Conservation (phyloP, 2,113 vertebrate genomes). For the Poeciliopsis prolifica region DNA sequence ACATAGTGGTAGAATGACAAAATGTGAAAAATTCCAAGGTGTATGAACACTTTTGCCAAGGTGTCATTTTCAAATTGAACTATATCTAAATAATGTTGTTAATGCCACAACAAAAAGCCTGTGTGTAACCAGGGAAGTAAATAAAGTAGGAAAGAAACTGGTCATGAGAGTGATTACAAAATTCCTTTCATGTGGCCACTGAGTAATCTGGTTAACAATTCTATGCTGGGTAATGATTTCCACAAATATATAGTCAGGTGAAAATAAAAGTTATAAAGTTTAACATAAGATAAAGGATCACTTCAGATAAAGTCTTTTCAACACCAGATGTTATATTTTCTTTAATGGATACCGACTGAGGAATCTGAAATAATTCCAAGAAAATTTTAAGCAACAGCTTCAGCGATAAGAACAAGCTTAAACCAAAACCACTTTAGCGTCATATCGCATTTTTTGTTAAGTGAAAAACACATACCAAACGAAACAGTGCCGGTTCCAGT, state of each 20-base stretch:
- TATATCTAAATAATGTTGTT: neutral
- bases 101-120: neutral
- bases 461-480: constrained; percentile 84
- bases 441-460: neutral
- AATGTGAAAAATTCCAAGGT: too few relatives aligned
- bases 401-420: neutral
- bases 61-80: neutral
- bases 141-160: neutral
- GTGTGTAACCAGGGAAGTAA: constrained; percentile 1
- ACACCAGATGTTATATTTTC: too few relatives aligned
- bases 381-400: too few relatives aligned
- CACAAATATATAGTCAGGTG: neutral
- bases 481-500: constrained; percentile 93
- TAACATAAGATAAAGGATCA: neutral
- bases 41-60: neutral
- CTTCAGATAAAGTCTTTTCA: neutral
- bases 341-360: too few relatives aligned
- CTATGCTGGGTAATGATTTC: constrained; percentile 24
- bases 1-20: too few relatives aligned
- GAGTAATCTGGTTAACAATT: constrained; percentile 54
- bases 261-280: neutral
- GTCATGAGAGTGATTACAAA: constrained; percentile 26
- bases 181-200: constrained; percentile 25
- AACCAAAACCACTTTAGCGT: neutral
- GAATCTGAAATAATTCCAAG: too few relatives aligned